Percentiles rank a stretch among this genome's conserved stretches.
Evolutionary conservation across 2,113 vertebrate genomes (phyloP).

Genomic region (Chiloscyllium plagiosum): DNA sequence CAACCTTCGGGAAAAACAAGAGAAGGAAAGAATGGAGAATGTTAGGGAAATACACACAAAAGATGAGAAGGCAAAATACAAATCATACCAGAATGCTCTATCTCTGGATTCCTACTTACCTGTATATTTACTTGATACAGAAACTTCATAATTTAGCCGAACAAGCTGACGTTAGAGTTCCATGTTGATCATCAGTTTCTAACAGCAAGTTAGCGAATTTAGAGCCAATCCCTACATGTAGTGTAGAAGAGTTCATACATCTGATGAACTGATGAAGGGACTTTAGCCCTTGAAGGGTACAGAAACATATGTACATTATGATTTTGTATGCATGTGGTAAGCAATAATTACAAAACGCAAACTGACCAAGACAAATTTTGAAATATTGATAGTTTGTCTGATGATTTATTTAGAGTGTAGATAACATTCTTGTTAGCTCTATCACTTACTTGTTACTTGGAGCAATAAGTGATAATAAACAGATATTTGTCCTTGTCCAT

Average conservation of each 20-base stretch:
- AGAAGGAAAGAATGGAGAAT: not conserved
- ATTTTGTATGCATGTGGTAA: not conserved
- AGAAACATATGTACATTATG: slow-evolving; percentile 18
- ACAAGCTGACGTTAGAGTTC: not conserved
- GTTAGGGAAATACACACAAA: not conserved
- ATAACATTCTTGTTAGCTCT: not conserved
- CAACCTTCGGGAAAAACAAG: not conserved
- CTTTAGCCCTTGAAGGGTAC: not conserved
- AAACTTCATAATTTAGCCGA: not conserved
- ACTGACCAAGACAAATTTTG: not conserved
- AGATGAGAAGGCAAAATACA: not conserved
- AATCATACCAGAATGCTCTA: not conserved
- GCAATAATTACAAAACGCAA: not conserved
- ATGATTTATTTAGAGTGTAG: not conserved
- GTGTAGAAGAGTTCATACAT: not conserved
- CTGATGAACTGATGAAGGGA: not conserved
- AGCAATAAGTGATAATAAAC: slow-evolving; percentile 28
- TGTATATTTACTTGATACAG: not conserved
- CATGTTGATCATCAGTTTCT: not conserved
- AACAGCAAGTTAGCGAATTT: not conserved
- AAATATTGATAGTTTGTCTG: not conserved
- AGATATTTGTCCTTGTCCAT: not conserved
- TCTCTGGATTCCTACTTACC: not conserved
- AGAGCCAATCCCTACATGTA: not conserved
- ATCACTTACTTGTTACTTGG: not conserved